Conservation (phyloP, 2,113 vertebrate species). For the Lophura nycthemera region DNA sequence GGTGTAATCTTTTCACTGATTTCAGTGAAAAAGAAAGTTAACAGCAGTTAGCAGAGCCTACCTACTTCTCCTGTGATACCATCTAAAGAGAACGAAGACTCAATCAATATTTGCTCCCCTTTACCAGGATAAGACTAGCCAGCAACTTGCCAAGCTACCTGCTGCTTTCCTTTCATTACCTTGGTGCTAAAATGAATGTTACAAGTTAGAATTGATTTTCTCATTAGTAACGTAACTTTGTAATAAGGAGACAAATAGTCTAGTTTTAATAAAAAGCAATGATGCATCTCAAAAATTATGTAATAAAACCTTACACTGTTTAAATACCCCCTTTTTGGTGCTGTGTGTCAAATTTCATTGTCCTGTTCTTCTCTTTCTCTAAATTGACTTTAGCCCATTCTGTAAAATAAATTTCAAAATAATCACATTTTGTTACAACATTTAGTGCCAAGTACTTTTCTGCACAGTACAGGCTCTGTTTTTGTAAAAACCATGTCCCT, state of each 20-base stretch:
- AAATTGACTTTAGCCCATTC: not conserved
- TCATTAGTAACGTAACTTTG: not conserved
- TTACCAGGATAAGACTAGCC: not conserved
- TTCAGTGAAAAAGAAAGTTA: not conserved
- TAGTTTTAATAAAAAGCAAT: not conserved
- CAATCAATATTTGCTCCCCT: not conserved
- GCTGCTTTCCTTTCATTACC: not conserved
- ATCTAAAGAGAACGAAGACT: not conserved
- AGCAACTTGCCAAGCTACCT: not conserved
- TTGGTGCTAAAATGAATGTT: not conserved
- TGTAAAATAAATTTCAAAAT: not conserved
- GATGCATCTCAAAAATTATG: not conserved
- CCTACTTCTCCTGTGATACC: not conserved
- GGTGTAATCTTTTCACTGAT: not conserved
- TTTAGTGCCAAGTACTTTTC: not conserved
- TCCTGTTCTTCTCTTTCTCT: not conserved
- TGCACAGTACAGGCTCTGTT: not conserved
- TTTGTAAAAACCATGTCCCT: slow-evolving; percentile 13
- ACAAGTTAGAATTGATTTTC: not conserved
- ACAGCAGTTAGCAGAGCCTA: not conserved
- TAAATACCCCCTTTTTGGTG: not conserved
- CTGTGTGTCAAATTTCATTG: not conserved
- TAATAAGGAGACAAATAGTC: not conserved
- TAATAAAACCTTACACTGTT: not conserved
- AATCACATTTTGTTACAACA: not conserved